Evolutionary conservation across 2,888 invertebrate genomes (phyloP), one percentile per base, ranked within the genome.

Genomic region (Protophormia terraenovae): DNA sequence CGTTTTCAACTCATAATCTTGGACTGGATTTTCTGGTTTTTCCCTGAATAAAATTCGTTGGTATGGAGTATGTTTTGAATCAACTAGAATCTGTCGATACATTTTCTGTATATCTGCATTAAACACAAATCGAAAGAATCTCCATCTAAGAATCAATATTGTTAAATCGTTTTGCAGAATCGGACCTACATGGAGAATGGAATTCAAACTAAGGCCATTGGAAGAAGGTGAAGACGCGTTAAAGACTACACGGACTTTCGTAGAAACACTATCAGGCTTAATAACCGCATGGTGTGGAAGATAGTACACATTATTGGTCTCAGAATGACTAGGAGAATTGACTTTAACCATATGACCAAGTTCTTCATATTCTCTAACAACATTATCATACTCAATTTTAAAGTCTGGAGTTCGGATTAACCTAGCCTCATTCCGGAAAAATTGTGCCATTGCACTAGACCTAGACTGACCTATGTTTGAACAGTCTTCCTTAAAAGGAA

Each of bases 71-170:
- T 50, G 47, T 8, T 50, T n/a, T 3, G 50, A 16, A 14, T 32
- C 3, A 2, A 66, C 47, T n/a, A 66, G n/a, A 8, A 66, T 66
- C 35, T 66, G 66, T 14, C 66, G 47, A 66, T n/a, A n/a, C n/a
- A n/a, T n/a, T n/a, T n/a, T n/a, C n/a, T n/a, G n/a, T n/a, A n/a
- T n/a, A n/a, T n/a, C n/a, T n/a, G n/a, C n/a, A n/a, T n/a, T n/a
- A n/a, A n/a, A n/a, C n/a, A n/a, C n/a, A n/a, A n/a, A n/a, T n/a
- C n/a, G n/a, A n/a, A n/a, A n/a, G n/a, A n/a, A n/a, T n/a, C n/a
- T n/a, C n/a, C n/a, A n/a, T n/a, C 66, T 38, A 14, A 38, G 14
- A 32, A 32, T 32, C 32, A 32, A 6, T 32, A 32, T 2, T 6
- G 10, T 50, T 8, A 50, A 22, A 55, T 55, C 55, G 14, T 27